Evolutionary conservation across 2,113 vertebrate genomes (phyloP), one percentile per base, ranked within the genome.

Genomic region (Puffinus mauretanicus): DNA sequence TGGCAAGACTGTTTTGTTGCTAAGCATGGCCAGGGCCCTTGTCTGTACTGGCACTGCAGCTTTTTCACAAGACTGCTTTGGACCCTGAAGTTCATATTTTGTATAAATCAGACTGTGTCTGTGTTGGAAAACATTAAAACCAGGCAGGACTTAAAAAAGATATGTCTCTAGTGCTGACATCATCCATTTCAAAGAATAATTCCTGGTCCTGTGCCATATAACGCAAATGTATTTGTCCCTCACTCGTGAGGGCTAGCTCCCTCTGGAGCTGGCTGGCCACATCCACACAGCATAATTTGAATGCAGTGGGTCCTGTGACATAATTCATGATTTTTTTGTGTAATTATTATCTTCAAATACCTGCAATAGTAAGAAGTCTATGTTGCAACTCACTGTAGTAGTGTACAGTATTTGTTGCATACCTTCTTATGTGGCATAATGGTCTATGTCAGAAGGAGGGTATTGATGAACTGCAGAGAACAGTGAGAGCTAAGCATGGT

Each of bases 211-310:
- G 0, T 52, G 19, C 6, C 10, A 20, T 24, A 42, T 21, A 20
- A 10, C 69, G 14, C 7, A 34, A 87, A 84, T 32, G 18, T 57
- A 34, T 36, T 82, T 44, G 14, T 60, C 67, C 16, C 55, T 82
- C 51, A 36, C 13, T 75, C 3, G 1, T 4, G 27, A 85, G 19
- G 24, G 0, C 0, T 17, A 34, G 20, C 16, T 62, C 36, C 26
- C 24, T 65, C 34, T 54, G 40, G 16, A 61, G 24, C n/a, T 81
- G n/a, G 10, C n/a, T 38, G n/a, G n/a, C 17, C 36, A n/a, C 10
- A 55, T 66, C 26, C 10, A 55, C 20, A 44, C 9, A 49, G 7
- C 18, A 32, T 75, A 40, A 57, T 78, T 66, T 54, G 40, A 47
- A 54, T 62, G 55, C 58, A 32, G 8, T 47, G 7, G 10, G 14